Evolutionary conservation across 2,797 vertebrate genomes (phyloP).

Genomic region (Clarias fuscus): DNA sequence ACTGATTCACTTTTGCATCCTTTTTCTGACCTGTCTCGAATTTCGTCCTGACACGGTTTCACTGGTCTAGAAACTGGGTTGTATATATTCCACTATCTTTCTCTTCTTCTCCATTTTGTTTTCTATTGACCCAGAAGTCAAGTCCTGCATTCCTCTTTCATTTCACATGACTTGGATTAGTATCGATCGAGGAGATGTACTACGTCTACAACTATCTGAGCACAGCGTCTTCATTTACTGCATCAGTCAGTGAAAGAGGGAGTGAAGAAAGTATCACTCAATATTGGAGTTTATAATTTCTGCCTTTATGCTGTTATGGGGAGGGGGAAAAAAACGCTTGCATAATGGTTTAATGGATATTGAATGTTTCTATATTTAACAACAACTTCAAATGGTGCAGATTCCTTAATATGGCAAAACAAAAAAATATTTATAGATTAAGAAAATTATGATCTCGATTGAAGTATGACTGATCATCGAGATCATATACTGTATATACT

Average conservation of each 20-base stretch:
- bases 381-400: not conserved
- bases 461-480: not conserved
- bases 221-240: not conserved
- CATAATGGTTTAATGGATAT: not conserved
- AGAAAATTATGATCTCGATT: not conserved
- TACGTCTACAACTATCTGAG: not conserved
- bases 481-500: not conserved
- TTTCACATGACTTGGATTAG: conserved; percentile 1
- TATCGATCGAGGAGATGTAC: not conserved
- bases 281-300: not conserved
- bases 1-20: conserved; percentile 38
- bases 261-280: not conserved
- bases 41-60: conserved; percentile 33
- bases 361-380: not conserved
- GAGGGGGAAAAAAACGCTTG: not conserved
- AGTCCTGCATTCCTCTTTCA: not conserved
- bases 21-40: conserved; percentile 23
- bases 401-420: not conserved
- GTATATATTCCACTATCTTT: not conserved
- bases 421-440: not conserved
- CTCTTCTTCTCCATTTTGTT: conserved; percentile 32
- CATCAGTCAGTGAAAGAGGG: not conserved
- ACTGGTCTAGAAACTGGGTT: conserved; percentile 1
- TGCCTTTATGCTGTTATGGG: not conserved
- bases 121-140: conserved; percentile 43